Conservation (phyloP, 2,888 invertebrate genomes). For the Dynastes hyllus region DNA sequence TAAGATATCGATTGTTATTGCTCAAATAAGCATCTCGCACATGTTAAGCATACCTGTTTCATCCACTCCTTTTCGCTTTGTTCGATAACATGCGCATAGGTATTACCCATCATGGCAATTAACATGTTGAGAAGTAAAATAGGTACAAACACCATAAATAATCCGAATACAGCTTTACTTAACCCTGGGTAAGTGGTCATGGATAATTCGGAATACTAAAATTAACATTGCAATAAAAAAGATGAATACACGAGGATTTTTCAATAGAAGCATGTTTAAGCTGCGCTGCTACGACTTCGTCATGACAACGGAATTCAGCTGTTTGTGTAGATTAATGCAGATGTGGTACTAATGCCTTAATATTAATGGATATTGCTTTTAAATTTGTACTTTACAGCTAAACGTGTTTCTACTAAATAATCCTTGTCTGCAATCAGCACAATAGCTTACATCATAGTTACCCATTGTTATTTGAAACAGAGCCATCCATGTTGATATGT, state of each 20-base stretch:
- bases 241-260: neutral
- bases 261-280: no score
- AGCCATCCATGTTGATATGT: conserved; percentile 97
- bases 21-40: conserved; percentile 42
- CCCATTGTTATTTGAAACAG: conserved; percentile 98
- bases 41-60: conserved; percentile 80
- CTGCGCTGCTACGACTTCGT: no score
- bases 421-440: no score
- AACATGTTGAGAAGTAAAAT: conserved; percentile 97
- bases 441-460: conserved; percentile 88
- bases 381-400: no score
- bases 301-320: no score
- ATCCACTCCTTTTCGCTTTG: conserved; percentile 99
- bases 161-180: conserved; percentile 95
- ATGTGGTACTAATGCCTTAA: no score
- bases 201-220: conserved; percentile 93
- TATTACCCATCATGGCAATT: conserved; percentile 99
- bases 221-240: conserved; percentile 55
- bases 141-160: conserved; percentile 98
- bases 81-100: conserved; percentile 97
- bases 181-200: conserved; percentile 93
- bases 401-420: no score
- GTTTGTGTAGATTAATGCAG: no score
- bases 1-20: conserved; percentile 66
- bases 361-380: no score